phyloP scores from a whole-genome alignment of 1,140 invertebrate species.

The Lepidostoma basale region DNA sequence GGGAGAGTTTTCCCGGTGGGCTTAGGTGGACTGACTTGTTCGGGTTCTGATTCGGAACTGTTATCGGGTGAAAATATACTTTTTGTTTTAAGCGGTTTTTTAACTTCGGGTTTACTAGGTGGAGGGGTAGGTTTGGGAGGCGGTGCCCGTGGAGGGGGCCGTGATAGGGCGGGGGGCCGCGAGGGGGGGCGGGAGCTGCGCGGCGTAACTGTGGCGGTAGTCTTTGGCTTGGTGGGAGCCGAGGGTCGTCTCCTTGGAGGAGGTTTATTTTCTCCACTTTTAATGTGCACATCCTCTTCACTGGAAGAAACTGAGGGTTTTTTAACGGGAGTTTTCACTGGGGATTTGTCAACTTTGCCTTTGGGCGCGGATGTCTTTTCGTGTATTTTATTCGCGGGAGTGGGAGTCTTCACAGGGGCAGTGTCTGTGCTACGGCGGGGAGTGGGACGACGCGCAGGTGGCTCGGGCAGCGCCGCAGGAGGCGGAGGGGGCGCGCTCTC shows the following conservation, averaged over 20 bases:
- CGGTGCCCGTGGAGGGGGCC: conserved; percentile 54
- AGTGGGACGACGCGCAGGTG: conserved; percentile 54
- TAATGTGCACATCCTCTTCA: conserved; percentile 52
- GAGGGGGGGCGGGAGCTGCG: conserved; percentile 46
- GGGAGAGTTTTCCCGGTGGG: conserved; percentile 50
- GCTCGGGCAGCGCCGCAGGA: conserved; percentile 48
- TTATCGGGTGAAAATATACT: conserved; percentile 85
- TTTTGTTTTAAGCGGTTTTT: conserved; percentile 69
- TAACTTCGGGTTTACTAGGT: conserved; percentile 57
- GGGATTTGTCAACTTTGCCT: conserved; percentile 25
- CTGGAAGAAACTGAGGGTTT: conserved; percentile 53
- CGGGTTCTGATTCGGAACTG: conserved; percentile 74
- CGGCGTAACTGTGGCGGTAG: conserved; percentile 49
- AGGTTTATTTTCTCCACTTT: conserved; percentile 36
- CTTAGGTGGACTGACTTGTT: conserved; percentile 48
- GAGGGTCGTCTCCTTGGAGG: conserved; percentile 53
- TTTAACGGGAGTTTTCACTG: conserved; percentile 16
- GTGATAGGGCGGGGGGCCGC: conserved; percentile 51
- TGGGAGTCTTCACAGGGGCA: conserved; percentile 1
- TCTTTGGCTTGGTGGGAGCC: conserved; percentile 53
- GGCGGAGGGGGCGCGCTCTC: conserved; percentile 11
- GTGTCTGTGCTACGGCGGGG: conserved; percentile 59
- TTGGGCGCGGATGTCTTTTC: conserved; percentile 20
- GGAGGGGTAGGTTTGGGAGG: conserved; percentile 52
- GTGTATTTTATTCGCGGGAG: conserved; percentile 17